These are phyloP conservation scores for Sebastiscus tertius DNA, from an alignment of 2,797 vertebrate genomes.

Conservation along the genomic window DNA sequence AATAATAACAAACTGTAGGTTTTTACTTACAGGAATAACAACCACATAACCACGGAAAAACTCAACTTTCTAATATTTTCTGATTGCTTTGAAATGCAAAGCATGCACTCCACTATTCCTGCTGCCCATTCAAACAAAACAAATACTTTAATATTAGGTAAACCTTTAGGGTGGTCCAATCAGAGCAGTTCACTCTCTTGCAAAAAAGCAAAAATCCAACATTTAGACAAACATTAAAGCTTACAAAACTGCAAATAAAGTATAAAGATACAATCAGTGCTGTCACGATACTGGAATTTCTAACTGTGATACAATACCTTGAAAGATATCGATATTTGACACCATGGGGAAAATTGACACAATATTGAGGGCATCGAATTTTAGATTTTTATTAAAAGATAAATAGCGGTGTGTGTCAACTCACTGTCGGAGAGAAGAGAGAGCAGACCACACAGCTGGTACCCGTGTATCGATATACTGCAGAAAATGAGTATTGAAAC, in stretches of 20 bases:
- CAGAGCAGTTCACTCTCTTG: background rate
- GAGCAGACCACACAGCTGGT: too few species aligned
- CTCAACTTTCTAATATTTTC: slow-evolving; percentile 4
- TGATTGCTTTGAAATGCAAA: background rate
- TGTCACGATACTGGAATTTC: too few species aligned
- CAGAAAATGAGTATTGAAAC: too few species aligned
- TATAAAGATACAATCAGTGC: too few species aligned
- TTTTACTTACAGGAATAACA: slow-evolving; percentile 25
- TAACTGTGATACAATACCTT: too few species aligned
- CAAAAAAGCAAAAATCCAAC: background rate
- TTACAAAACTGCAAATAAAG: too few species aligned
- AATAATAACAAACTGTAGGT: background rate
- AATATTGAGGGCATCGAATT: rapidly evolving
- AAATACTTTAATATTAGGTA: background rate
- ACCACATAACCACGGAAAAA: slow-evolving; percentile 16
- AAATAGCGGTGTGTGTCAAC: too few species aligned
- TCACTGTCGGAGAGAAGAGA: too few species aligned
- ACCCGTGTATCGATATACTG: too few species aligned
- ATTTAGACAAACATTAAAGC: background rate
- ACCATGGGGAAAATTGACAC: too few species aligned
- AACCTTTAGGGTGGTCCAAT: background rate
- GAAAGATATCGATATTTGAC: rapidly evolving
- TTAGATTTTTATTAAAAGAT: too few species aligned
- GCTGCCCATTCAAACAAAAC: slow-evolving; percentile 15
- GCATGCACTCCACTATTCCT: background rate